Percentiles rank a stretch among this genome's conserved stretches.
Conservation (phyloP, 2,797 vertebrate species). For the Aerospiza tachiro region DNA sequence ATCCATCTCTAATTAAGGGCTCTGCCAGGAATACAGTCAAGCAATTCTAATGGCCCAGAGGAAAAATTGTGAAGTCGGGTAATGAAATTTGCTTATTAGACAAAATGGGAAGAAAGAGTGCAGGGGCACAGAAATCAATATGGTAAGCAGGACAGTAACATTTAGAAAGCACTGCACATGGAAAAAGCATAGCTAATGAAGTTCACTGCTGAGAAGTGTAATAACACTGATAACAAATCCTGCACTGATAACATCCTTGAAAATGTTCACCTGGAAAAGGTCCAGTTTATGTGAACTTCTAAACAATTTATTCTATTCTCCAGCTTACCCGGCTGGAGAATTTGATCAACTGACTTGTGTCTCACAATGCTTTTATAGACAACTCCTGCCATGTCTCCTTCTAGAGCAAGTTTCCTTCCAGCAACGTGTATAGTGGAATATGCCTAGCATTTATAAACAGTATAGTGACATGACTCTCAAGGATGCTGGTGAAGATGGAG, state of each 20-base stretch:
- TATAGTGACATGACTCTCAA: accelerated
- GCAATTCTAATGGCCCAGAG: constrained; percentile 63
- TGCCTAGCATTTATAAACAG: background rate
- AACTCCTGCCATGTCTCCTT: background rate
- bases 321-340: background rate
- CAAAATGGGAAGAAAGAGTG: constrained; percentile 54
- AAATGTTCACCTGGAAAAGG: background rate
- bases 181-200: background rate
- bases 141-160: constrained; percentile 31
- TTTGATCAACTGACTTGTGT: background rate
- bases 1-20: constrained; percentile 65
- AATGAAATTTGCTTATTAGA: constrained; percentile 72
- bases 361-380: background rate
- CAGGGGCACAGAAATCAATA: constrained; percentile 65
- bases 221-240: background rate
- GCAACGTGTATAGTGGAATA: accelerated
- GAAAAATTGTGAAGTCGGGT: constrained; percentile 63
- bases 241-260: background rate
- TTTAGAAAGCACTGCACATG: background rate
- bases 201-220: constrained; percentile 13
- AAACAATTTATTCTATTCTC: background rate
- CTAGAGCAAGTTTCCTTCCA: background rate
- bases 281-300: background rate
- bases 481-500: background rate
- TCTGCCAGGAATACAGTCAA: constrained; percentile 65